Conservation (phyloP, 2,797 vertebrate species). For the Strix occidentalis region DNA sequence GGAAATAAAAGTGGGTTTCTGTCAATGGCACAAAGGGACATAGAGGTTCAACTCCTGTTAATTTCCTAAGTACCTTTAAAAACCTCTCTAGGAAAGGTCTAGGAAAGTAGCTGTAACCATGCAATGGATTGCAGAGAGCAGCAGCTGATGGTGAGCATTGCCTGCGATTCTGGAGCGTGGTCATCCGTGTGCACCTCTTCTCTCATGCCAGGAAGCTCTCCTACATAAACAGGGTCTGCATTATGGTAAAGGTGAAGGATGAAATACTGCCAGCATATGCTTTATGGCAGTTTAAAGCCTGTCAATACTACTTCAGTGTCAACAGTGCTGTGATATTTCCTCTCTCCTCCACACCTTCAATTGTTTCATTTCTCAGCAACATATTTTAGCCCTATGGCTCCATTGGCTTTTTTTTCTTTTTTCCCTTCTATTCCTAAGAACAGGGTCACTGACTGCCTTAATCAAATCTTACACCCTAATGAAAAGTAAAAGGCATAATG, state of each 20-base stretch:
- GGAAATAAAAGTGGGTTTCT: neutral
- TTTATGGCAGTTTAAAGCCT: neutral
- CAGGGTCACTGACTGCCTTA: constrained; percentile 3
- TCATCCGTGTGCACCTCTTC: neutral
- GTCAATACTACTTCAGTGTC: neutral
- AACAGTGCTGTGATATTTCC: neutral
- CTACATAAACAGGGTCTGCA: neutral
- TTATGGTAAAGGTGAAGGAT: neutral
- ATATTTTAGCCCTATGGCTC: neutral
- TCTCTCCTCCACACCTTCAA: constrained; percentile 5
- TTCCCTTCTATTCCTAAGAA: neutral
- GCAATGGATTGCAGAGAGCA: neutral
- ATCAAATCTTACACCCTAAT: constrained; percentile 17
- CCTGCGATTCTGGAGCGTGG: neutral
- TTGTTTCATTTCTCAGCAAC: neutral
- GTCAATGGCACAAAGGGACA: neutral
- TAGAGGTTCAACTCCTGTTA: neutral
- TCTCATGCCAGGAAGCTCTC: neutral
- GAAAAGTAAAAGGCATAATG: constrained; percentile 22
- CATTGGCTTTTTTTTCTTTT: neutral
- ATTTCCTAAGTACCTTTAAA: neutral
- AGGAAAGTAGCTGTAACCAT: neutral
- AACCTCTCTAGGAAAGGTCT: neutral
- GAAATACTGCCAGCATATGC: neutral
- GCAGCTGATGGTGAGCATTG: neutral